phyloP scores from a whole-genome alignment of 2,888 invertebrate species.

The Drosophila infuscata region DNA sequence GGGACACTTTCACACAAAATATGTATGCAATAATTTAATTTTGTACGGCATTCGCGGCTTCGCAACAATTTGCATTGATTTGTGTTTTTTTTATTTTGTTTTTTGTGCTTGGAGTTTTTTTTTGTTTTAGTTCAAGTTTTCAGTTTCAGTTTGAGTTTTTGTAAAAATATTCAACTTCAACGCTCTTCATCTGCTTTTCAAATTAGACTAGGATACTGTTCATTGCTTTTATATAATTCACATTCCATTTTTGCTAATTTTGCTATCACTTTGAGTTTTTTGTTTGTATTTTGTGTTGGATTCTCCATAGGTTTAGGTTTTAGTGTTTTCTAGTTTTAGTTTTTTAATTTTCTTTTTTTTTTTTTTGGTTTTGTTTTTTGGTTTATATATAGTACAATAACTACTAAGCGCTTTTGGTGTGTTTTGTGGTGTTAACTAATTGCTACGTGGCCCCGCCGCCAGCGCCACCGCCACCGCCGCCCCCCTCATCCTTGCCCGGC shows the following conservation, averaged over 20 bases:
- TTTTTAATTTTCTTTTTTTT: background rate
- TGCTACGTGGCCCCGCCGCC: conserved; percentile 82
- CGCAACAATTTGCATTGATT: conserved; percentile 44
- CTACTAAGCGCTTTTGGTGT: conserved; percentile 68
- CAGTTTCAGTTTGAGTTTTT: conserved; percentile 42
- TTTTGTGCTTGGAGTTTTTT: conserved; percentile 16
- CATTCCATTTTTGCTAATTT: conserved; percentile 81
- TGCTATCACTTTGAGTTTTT: conserved; percentile 78
- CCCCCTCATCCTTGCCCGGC: conserved; percentile 14
- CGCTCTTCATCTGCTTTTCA: conserved; percentile 46
- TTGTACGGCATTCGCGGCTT: conserved; percentile 69
- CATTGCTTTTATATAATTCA: conserved; percentile 84
- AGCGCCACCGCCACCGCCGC: conserved; percentile 57
- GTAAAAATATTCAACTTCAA: conserved; percentile 76
- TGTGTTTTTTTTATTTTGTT: conserved; percentile 20
- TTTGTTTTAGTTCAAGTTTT: conserved; percentile 44
- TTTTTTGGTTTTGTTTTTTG: conserved; percentile 18
- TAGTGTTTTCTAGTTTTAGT: background rate
- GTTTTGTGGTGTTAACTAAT: conserved; percentile 63
- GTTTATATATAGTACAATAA: conserved; percentile 53
- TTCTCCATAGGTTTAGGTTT: conserved; percentile 32
- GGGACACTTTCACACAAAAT: conserved; percentile 9
- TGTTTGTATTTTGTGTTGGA: conserved; percentile 41
- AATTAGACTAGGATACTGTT: conserved; percentile 83
- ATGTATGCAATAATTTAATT: conserved; percentile 16